Evolutionary conservation across 2,113 vertebrate species (phyloP).

Genomic region (Salvelinus fontinalis): DNA sequence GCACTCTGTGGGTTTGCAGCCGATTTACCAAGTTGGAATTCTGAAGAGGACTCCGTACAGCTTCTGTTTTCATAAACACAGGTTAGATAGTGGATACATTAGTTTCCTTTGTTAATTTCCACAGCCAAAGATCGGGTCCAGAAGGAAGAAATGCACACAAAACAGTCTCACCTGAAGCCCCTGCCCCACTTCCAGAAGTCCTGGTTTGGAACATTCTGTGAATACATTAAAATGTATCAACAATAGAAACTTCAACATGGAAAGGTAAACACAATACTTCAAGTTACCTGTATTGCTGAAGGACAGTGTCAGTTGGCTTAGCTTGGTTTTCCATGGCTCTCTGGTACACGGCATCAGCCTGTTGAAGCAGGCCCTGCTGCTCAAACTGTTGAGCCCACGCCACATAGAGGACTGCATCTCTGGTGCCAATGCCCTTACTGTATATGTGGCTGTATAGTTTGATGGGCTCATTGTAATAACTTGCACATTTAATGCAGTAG

Average conservation of each 20-base stretch:
- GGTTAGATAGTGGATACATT: neutral
- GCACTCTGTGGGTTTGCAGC: constrained; percentile 49
- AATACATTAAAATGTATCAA: constrained; percentile 17
- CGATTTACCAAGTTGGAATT: constrained; percentile 74
- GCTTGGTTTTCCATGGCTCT: constrained; percentile 78
- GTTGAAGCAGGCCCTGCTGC: constrained; percentile 57
- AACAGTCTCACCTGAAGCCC: constrained; percentile 62
- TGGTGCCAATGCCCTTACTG: constrained; percentile 75
- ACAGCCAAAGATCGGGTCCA: neutral
- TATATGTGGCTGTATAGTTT: constrained; percentile 74
- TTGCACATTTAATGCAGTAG: constrained; percentile 83
- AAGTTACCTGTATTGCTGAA: constrained; percentile 77
- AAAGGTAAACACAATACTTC: neutral
- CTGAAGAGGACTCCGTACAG: constrained; percentile 60
- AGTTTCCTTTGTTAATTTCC: neutral
- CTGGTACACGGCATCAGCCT: constrained; percentile 71
- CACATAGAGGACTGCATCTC: constrained; percentile 73
- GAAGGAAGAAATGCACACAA: too few species aligned
- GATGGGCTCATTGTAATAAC: constrained; percentile 68
- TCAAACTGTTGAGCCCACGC: constrained; percentile 81
- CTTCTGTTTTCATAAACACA: constrained; percentile 39
- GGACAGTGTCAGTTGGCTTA: constrained; percentile 72
- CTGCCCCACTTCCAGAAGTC: constrained; percentile 39
- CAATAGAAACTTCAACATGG: neutral
- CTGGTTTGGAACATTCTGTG: constrained; percentile 76